A percentile compares a stretch with the other conserved stretches of the same genome.
These are phyloP conservation scores for Xiphias gladius DNA, from an alignment of 2,113 vertebrate genomes.

Conservation along the genomic window DNA sequence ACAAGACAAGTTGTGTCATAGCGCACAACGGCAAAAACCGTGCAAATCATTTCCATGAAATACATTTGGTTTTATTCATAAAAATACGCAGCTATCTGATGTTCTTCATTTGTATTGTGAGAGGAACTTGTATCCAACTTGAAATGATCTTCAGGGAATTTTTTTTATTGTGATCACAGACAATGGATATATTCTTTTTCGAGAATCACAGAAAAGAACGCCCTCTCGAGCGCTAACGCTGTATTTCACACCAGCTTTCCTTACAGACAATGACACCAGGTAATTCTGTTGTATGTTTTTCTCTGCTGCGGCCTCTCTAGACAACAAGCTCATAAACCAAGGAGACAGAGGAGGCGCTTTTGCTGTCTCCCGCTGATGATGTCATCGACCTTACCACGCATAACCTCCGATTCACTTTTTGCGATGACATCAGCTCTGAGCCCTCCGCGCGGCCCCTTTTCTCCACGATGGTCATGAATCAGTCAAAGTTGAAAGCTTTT, in stretches of 20 bases:
- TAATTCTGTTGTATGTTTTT: conserved; percentile 39
- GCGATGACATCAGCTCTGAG: conserved; percentile 61
- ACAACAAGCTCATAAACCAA: conserved; percentile 64
- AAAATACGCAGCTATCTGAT: background rate
- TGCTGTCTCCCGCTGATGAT: conserved; percentile 57
- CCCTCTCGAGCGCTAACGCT: background rate
- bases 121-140: background rate
- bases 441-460: conserved; percentile 21
- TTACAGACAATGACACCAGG: conserved; percentile 1
- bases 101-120: background rate
- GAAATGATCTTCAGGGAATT: background rate
- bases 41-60: background rate
- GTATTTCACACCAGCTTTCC: conserved; percentile 5
- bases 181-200: conserved; percentile 7
- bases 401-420: conserved; percentile 26
- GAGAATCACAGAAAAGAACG: background rate
- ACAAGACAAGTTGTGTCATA: too few species aligned
- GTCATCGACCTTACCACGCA: conserved; percentile 45
- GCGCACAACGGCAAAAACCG: background rate
- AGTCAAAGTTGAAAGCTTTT: conserved; percentile 65
- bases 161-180: conserved; percentile 3
- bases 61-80: background rate
- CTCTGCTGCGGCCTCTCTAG: conserved; percentile 20
- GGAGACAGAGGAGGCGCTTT: conserved; percentile 61
- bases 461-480: conserved; percentile 63